A percentile compares a stretch with the other conserved stretches of the same genome.
Conservation (phyloP, 2,797 vertebrate genomes). For the Apogon talboti region DNA sequence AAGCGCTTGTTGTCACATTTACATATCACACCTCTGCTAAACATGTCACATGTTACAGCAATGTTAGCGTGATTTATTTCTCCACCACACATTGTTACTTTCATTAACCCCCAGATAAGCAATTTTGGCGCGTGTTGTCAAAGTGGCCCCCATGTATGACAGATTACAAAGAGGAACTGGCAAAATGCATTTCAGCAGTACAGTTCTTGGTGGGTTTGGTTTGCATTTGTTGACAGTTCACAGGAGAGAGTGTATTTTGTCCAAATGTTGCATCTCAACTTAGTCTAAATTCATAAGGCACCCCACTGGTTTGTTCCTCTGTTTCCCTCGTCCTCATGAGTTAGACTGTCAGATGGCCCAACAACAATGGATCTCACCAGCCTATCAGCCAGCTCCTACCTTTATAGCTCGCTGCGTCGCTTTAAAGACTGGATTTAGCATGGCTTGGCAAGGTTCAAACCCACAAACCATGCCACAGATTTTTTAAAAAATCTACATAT, state of each 20-base stretch:
- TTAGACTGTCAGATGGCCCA: slow-evolving; percentile 81
- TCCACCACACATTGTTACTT: slow-evolving; percentile 37
- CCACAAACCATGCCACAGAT: slow-evolving; percentile 67
- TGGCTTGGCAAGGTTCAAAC: slow-evolving; percentile 78
- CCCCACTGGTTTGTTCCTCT: slow-evolving; percentile 71
- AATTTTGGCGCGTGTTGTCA: slow-evolving; percentile 47
- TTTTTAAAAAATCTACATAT: slow-evolving; percentile 69
- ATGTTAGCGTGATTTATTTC: slow-evolving; percentile 14
- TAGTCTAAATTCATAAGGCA: slow-evolving; percentile 85
- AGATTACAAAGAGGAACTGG: slow-evolving; percentile 61
- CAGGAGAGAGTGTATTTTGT: slow-evolving; percentile 67
- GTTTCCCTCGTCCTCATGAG: slow-evolving; percentile 68
- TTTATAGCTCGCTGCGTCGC: slow-evolving; percentile 75
- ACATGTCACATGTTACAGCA: slow-evolving; percentile 17
- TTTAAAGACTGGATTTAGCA: slow-evolving; percentile 82
- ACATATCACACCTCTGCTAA: slow-evolving; percentile 6
- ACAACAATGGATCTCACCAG: slow-evolving; percentile 78
- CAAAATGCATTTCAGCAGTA: slow-evolving; percentile 46
- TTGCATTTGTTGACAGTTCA: slow-evolving; percentile 78
- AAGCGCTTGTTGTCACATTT: slow-evolving; percentile 12
- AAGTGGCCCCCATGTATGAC: slow-evolving; percentile 45
- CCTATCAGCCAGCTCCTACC: slow-evolving; percentile 75
- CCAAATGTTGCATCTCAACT: slow-evolving; percentile 78
- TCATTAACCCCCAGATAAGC: slow-evolving; percentile 50
- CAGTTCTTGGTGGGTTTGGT: slow-evolving; percentile 59